Percentiles rank a stretch among this genome's conserved stretches.
Evolutionary conservation across 1,140 invertebrate species (phyloP).

Genomic region (Ceratoteleas bidentatus): DNA sequence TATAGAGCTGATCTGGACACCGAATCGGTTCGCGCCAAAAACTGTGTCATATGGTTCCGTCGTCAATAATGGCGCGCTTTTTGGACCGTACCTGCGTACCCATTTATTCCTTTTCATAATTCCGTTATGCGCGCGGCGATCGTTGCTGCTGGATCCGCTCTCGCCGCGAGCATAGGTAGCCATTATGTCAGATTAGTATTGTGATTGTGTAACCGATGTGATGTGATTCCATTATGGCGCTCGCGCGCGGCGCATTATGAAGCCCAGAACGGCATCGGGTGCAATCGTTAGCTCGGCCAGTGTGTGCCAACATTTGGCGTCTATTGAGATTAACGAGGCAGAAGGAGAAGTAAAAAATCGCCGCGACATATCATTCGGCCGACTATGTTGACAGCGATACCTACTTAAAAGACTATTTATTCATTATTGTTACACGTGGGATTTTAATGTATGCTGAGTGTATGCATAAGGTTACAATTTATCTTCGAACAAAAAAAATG

Average conservation of each 20-base stretch:
- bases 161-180: slow-evolving; percentile 70
- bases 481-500: too few relatives aligned
- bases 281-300: slow-evolving; percentile 63
- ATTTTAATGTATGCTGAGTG: slow-evolving; percentile 28
- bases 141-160: slow-evolving; percentile 63
- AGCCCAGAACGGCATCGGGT: slow-evolving; percentile 51
- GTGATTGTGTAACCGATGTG: slow-evolving; percentile 81
- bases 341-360: slow-evolving; percentile 63
- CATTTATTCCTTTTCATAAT: slow-evolving; percentile 48
- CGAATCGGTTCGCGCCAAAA: background rate
- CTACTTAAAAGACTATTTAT: slow-evolving; percentile 61
- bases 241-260: slow-evolving; percentile 64
- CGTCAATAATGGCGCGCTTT: background rate
- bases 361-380: slow-evolving; percentile 56
- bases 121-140: slow-evolving; percentile 61
- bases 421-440: slow-evolving; percentile 36
- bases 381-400: slow-evolving; percentile 47
- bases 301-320: slow-evolving; percentile 67
- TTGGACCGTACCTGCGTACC: slow-evolving; percentile 16
- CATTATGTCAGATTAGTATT: slow-evolving; percentile 81
- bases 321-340: slow-evolving; percentile 64
- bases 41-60: background rate
- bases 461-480: slow-evolving; percentile 28
- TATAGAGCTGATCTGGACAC: too few relatives aligned
- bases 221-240: slow-evolving; percentile 79